Percentiles rank a stretch among this genome's conserved stretches.
phyloP scores from a whole-genome alignment of 1,140 invertebrate species.

The Campoletis sonorensis region DNA sequence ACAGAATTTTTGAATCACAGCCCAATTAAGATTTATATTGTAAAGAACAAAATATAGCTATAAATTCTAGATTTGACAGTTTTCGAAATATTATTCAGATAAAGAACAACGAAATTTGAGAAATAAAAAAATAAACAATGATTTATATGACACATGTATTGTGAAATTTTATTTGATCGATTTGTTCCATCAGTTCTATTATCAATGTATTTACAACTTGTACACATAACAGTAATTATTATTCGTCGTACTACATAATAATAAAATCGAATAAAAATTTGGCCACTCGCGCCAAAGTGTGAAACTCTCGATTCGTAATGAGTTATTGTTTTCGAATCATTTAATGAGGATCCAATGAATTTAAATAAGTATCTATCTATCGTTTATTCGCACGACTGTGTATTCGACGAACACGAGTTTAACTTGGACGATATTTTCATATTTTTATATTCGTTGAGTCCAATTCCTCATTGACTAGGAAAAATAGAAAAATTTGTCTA shows the following conservation, averaged over 20 bases:
- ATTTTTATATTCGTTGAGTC: not conserved
- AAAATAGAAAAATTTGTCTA: conserved; percentile 36
- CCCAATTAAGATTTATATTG: no score
- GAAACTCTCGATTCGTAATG: not conserved
- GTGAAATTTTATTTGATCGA: conserved; percentile 24
- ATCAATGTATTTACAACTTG: conserved; percentile 31
- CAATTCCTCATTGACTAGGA: conserved; percentile 12
- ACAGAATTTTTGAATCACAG: no score
- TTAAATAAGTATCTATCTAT: not conserved
- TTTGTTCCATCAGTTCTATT: conserved; percentile 11
- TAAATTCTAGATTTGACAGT: no score
- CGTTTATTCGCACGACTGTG: not conserved
- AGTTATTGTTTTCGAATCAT: not conserved
- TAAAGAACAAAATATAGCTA: no score
- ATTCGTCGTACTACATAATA: not conserved
- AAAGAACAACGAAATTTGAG: not conserved
- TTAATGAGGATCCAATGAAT: not conserved
- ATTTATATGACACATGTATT: not conserved
- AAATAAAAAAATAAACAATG: not conserved
- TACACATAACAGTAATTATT: conserved; percentile 20
- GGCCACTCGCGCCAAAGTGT: not conserved
- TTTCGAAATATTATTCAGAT: not conserved
- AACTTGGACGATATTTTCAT: not conserved
- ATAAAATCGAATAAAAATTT: conserved; percentile 10
- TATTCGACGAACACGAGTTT: not conserved